phyloP scores from a whole-genome alignment of 2,113 vertebrate species.

The Anarrhichthys ocellatus region DNA sequence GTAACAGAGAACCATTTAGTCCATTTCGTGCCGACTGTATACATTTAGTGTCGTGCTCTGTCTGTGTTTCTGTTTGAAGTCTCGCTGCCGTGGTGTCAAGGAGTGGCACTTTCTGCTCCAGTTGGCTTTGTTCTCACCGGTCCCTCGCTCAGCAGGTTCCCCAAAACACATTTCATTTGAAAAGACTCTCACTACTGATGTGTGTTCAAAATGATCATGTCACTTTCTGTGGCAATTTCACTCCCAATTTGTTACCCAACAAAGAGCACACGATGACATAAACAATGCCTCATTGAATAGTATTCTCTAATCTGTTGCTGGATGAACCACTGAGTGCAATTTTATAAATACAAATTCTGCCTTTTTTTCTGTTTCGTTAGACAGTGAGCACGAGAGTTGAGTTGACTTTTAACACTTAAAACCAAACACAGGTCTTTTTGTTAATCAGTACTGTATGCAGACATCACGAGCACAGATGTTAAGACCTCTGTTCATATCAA shows the following conservation, averaged over 20 bases:
- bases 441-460: not conserved
- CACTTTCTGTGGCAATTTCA: constrained; percentile 36
- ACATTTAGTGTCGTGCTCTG: constrained; percentile 23
- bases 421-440: not conserved
- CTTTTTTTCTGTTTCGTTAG: not conserved
- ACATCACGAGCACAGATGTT: not conserved
- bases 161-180: constrained; percentile 60
- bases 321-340: constrained; percentile 9
- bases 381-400: not conserved
- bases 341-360: not conserved
- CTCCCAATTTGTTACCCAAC: not conserved
- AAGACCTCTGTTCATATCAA: not conserved
- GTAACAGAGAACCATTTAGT: constrained; percentile 37
- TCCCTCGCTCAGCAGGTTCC: constrained; percentile 62
- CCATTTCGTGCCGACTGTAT: constrained; percentile 26
- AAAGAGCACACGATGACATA: not conserved
- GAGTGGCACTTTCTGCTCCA: constrained; percentile 75
- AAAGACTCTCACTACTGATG: constrained; percentile 41
- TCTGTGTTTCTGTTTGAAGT: constrained; percentile 41
- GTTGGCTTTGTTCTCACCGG: constrained; percentile 62
- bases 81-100: constrained; percentile 34
- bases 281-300: not conserved
- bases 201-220: constrained; percentile 46
- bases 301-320: constrained; percentile 14
- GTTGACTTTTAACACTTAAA: not conserved